phyloP scores from a whole-genome alignment of 2,888 invertebrate genomes.

The Calameuta idolon region DNA sequence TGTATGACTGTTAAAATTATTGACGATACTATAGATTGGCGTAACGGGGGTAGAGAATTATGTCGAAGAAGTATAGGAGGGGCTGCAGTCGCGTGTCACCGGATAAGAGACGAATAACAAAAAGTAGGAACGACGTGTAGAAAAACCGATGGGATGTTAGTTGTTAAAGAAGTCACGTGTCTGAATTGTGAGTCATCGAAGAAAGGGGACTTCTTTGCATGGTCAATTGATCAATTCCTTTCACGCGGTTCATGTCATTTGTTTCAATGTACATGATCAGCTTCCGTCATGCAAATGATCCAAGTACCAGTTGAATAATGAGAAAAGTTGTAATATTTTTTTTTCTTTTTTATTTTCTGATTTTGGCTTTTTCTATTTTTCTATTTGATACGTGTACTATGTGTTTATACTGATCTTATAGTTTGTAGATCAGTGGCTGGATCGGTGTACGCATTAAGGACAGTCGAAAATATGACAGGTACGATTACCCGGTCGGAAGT shows the following conservation, averaged over 20 bases:
- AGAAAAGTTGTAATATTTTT: not conserved
- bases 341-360: not conserved
- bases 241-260: slow-evolving; percentile 23
- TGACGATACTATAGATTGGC: not conserved
- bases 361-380: not conserved
- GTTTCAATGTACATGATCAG: slow-evolving; percentile 24
- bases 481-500: not conserved
- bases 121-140: not conserved
- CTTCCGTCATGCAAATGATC: slow-evolving; percentile 41
- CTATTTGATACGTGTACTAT: not conserved
- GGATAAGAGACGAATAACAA: not conserved
- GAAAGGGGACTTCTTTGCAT: slow-evolving; percentile 1
- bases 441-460: not conserved
- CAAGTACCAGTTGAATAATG: not conserved
- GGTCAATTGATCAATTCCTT: slow-evolving; percentile 28
- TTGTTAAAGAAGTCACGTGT: slow-evolving; percentile 1
- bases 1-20: not conserved
- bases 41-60: not conserved
- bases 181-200: not conserved
- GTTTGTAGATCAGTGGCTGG: not conserved
- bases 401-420: not conserved
- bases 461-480: not conserved
- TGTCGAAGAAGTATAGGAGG: not conserved
- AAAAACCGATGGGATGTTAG: not conserved
- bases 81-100: slow-evolving; percentile 1